phyloP scores from a whole-genome alignment of 2,797 vertebrate species.

The Neosilurus hyrtlii region DNA sequence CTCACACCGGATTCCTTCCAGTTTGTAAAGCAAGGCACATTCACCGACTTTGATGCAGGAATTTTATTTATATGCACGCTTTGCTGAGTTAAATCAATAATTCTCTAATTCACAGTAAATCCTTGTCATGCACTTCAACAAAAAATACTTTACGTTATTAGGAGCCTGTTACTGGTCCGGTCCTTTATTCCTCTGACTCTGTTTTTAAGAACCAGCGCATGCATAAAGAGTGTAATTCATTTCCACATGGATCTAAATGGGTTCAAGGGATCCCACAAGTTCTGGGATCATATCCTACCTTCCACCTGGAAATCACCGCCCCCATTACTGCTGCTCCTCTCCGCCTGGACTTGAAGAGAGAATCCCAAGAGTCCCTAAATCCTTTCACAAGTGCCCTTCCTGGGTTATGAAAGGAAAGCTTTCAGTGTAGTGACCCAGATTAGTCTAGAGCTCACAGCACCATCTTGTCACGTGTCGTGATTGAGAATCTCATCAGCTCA shows the following conservation, averaged over 20 bases:
- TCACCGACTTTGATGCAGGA: no score
- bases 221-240: not conserved
- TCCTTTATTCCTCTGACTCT: no score
- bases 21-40: not conserved
- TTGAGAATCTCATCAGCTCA: not conserved
- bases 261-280: not conserved
- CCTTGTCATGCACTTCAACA: not conserved
- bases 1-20: not conserved
- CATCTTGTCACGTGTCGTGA: constrained; percentile 9
- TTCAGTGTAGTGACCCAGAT: not conserved
- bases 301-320: constrained; percentile 86
- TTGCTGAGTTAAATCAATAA: not conserved
- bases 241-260: not conserved
- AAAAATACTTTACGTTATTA: not conserved
- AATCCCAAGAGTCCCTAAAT: no score
- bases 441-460: not conserved
- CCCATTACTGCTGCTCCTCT: constrained; percentile 76
- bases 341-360: constrained; percentile 26
- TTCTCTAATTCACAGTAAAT: not conserved
- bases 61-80: not conserved
- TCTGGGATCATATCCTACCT: constrained; percentile 68
- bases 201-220: not conserved
- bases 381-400: not conserved
- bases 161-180: not conserved
- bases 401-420: not conserved